A percentile compares a stretch with the other conserved stretches of the same genome.
Conservation (phyloP, 2,888 invertebrate species). For the Erebia epiphron region DNA sequence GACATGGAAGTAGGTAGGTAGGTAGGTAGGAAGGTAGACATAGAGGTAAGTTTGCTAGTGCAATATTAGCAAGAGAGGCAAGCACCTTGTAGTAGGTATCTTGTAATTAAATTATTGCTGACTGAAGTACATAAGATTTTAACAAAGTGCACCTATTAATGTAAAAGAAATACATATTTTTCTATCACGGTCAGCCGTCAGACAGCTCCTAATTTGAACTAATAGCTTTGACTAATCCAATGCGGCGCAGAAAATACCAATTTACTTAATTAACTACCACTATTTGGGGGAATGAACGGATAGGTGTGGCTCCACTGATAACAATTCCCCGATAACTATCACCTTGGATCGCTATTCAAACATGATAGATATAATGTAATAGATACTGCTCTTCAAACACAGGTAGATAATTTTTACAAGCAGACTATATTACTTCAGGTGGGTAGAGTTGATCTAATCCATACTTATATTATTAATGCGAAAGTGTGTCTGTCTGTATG, state of each 20-base stretch:
- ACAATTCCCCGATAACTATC: conserved; percentile 66
- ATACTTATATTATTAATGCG: too few relatives aligned
- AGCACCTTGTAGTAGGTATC: too few relatives aligned
- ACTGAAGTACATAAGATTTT: neutral
- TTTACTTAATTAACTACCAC: conserved; percentile 80
- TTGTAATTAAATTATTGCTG: too few relatives aligned
- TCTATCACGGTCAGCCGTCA: conserved; percentile 43
- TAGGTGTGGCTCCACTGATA: conserved; percentile 72
- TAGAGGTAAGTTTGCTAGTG: too few relatives aligned
- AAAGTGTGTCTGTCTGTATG: too few relatives aligned
- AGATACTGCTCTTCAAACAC: neutral
- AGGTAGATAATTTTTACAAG: neutral
- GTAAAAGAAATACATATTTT: conserved; percentile 31
- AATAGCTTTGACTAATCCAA: conserved; percentile 79
- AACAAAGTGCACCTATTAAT: conserved; percentile 14
- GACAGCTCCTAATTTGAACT: conserved; percentile 79
- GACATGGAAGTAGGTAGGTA: too few relatives aligned
- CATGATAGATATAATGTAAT: conserved; percentile 13
- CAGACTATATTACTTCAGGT: neutral
- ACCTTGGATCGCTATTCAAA: conserved; percentile 57
- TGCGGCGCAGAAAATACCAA: conserved; percentile 78
- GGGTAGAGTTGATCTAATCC: too few relatives aligned
- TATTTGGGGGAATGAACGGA: conserved; percentile 67
- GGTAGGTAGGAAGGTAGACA: too few relatives aligned
- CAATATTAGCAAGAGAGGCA: too few relatives aligned